Percentiles rank a stretch among this genome's conserved stretches.
Conservation (phyloP, 1,140 invertebrate species). For the Euschistus heros region DNA sequence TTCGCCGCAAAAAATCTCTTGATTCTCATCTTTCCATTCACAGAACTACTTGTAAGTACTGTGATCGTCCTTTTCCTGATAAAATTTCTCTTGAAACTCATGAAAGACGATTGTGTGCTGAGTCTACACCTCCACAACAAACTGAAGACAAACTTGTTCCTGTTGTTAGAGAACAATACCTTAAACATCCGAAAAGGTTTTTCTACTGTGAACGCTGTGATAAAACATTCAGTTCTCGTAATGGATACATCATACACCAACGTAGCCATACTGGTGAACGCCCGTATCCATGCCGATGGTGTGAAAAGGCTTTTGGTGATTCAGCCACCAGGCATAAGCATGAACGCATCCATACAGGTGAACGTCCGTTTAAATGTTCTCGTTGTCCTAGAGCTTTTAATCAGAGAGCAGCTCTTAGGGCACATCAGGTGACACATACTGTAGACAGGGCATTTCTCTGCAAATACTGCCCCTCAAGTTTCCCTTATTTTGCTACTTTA, state of each 20-base stretch:
- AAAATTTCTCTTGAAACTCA: slow-evolving; percentile 22
- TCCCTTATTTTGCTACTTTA: slow-evolving; percentile 27
- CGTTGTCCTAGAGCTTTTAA: slow-evolving; percentile 47
- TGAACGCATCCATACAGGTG: slow-evolving; percentile 46
- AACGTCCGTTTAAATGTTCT: slow-evolving; percentile 45
- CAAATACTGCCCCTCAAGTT: slow-evolving; percentile 27
- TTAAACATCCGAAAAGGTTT: slow-evolving; percentile 28
- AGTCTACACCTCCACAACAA: not conserved
- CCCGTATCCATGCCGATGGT: slow-evolving; percentile 58
- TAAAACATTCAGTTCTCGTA: slow-evolving; percentile 44
- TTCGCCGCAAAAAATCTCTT: slow-evolving; percentile 23
- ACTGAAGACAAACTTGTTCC: not conserved
- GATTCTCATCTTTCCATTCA: slow-evolving; percentile 24
- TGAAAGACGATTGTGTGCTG: slow-evolving; percentile 22
- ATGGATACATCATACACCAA: slow-evolving; percentile 57
- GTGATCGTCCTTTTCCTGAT: slow-evolving; percentile 25
- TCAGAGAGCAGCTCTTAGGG: slow-evolving; percentile 37
- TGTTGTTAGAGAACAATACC: not conserved
- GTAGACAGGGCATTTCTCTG: slow-evolving; percentile 27
- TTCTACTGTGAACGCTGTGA: slow-evolving; percentile 47
- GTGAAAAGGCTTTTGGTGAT: slow-evolving; percentile 61
- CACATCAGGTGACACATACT: slow-evolving; percentile 29
- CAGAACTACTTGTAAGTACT: slow-evolving; percentile 26
- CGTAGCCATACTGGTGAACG: slow-evolving; percentile 64
- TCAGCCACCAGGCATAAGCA: slow-evolving; percentile 41